A percentile compares a stretch with the other conserved stretches of the same genome.
These are phyloP conservation scores for Syrrhaptes paradoxus DNA, from an alignment of 2,113 vertebrate species.

Conservation along the genomic window DNA sequence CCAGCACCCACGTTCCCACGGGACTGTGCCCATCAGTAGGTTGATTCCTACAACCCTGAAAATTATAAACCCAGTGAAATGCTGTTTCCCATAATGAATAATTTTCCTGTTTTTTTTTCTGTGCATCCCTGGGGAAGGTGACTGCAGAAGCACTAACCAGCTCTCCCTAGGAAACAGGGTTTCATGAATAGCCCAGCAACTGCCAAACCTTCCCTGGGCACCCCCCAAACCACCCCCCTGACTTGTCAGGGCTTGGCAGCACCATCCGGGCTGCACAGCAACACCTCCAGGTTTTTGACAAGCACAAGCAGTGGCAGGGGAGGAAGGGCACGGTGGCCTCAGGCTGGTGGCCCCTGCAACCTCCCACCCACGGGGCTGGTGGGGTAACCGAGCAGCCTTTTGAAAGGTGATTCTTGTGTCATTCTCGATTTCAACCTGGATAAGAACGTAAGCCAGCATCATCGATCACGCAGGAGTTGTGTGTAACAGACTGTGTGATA, in stretches of 20 bases:
- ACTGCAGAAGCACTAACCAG: fast-evolving
- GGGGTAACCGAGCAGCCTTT: fast-evolving
- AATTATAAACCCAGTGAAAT: neutral
- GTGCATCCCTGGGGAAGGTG: neutral
- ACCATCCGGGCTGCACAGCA: neutral
- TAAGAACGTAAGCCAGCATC: neutral
- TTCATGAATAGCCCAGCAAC: neutral
- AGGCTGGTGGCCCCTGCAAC: neutral
- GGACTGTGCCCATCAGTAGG: neutral
- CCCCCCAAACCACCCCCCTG: neutral
- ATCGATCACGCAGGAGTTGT: fast-evolving
- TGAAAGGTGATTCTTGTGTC: neutral
- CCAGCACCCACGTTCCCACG: fast-evolving
- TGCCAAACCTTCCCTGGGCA: neutral
- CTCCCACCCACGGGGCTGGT: neutral
- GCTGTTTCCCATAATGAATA: neutral
- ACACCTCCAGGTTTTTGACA: neutral
- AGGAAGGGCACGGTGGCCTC: fast-evolving
- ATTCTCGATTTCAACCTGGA: neutral
- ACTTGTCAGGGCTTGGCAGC: neutral
- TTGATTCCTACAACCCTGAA: neutral
- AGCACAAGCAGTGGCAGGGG: fast-evolving
- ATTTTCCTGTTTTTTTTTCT: neutral
- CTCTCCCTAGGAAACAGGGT: neutral
- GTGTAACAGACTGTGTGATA: neutral